phyloP scores from a whole-genome alignment of 1,140 invertebrate genomes.

The Ericerus pela region DNA sequence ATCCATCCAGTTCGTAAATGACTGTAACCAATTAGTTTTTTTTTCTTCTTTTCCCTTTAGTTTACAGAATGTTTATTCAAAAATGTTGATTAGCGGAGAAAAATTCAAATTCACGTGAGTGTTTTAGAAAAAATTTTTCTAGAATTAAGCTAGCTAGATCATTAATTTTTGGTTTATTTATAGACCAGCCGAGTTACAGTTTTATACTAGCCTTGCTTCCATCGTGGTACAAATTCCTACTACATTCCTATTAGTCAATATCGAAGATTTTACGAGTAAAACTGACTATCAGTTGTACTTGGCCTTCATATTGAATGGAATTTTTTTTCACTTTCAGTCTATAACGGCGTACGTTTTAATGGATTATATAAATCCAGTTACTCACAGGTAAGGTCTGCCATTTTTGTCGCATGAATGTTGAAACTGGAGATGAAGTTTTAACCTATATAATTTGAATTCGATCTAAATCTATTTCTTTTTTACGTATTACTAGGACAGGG shows the following conservation, averaged over 20 bases:
- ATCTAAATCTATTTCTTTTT: no score
- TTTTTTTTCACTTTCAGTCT: slow-evolving; percentile 77
- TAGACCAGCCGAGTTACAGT: slow-evolving; percentile 72
- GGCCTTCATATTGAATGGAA: slow-evolving; percentile 55
- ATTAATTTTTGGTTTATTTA: slow-evolving; percentile 22
- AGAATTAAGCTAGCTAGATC: slow-evolving; percentile 8
- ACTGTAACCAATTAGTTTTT: slow-evolving; percentile 16
- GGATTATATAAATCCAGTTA: slow-evolving; percentile 73
- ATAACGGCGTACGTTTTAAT: slow-evolving; percentile 74
- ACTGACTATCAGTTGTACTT: slow-evolving; percentile 38
- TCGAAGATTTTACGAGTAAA: slow-evolving; percentile 25
- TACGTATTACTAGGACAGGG: no score
- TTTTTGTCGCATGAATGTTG: neutral
- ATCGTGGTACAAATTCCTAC: slow-evolving; percentile 65
- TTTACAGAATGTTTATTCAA: slow-evolving; percentile 73
- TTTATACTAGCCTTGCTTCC: slow-evolving; percentile 66
- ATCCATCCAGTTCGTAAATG: neutral
- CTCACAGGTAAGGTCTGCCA: slow-evolving; percentile 51
- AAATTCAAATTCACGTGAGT: slow-evolving; percentile 66
- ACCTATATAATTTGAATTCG: no score
- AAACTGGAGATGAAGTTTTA: neutral
- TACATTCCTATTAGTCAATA: slow-evolving; percentile 47
- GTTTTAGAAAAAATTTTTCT: slow-evolving; percentile 10
- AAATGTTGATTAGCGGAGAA: slow-evolving; percentile 64
- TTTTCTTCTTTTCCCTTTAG: slow-evolving; percentile 30